Base-by-base conservation (phyloP, 2,797 vertebrate genomes). In the Synaphobranchus kaupii region DNA sequence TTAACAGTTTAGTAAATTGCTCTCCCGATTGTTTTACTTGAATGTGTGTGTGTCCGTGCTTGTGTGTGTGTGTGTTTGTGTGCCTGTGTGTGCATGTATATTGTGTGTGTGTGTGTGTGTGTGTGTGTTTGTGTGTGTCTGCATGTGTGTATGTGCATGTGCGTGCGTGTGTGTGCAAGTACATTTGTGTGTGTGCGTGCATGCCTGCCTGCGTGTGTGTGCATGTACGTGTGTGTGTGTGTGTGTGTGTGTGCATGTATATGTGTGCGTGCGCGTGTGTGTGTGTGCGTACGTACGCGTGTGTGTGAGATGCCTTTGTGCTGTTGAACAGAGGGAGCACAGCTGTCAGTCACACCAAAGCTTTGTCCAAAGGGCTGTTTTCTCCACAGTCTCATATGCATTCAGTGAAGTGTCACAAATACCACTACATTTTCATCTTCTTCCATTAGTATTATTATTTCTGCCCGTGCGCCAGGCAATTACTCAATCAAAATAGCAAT, bases 1-100 rank as follows among this genome's bases (percentile, higher is more conserved):
- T 90, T 88, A 84, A 91, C 91, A 89, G 90, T 92, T 92, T 90
- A 84, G 89, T 91, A 89, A 89, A 86, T 78, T 78, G 86, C 81
- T 54, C 48, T 84, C 83, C 80, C 52, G 44, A 73, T 39, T 39
- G 39, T 39, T 39, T 39, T 39, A 39, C 39, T 39, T 0, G 39
- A 28, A 15, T 84, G 81, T 56, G 39, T 63, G 85, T 86, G 47
- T 22, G 1, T 48, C 0, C 50, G 31, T 73, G 15, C 44, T 54
- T 89, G 66, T 87, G 84, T 83, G 28, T 56, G 39, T 87, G 5
- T 50, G 6, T 50, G 50, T 10, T 50, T 7, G 1, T 8, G 8
- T 50, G 50, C 10, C 7, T 50, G 50, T 50, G 50, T 52, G 50
- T 52, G 50, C 39, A 39, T 39, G 39, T 39, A 39, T 39, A 39